A percentile compares a stretch with the other conserved stretches of the same genome.
Conservation (phyloP, 2,888 invertebrate species). For the Rutpela maculata region DNA sequence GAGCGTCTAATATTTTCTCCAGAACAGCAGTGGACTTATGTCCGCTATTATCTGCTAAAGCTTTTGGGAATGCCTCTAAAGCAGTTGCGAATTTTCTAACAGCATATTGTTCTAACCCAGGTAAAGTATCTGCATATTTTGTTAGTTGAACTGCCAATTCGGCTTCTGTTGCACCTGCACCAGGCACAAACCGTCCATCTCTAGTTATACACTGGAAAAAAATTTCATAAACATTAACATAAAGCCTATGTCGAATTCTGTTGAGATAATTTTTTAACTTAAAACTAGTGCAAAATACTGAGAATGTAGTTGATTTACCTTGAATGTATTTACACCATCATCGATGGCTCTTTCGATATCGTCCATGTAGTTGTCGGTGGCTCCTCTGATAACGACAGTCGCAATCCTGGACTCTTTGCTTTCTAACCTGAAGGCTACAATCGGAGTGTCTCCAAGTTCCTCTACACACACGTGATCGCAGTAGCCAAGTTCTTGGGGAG, state of each 20-base stretch:
- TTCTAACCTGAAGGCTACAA: constrained; percentile 94
- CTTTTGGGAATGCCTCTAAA: constrained; percentile 92
- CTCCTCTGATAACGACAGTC: constrained; percentile 95
- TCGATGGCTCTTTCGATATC: constrained; percentile 98
- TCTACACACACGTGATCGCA: constrained; percentile 92
- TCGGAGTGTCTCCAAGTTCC: constrained; percentile 95
- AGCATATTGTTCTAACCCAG: constrained; percentile 97
- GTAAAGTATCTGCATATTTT: constrained; percentile 91
- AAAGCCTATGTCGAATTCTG: no score
- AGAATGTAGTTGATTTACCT: constrained; percentile 75
- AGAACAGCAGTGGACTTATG: constrained; percentile 90
- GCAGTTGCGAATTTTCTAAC: constrained; percentile 94
- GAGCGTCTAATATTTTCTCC: constrained; percentile 94
- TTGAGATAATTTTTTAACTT: neutral
- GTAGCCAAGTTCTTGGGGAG: constrained; percentile 92
- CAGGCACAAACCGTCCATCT: constrained; percentile 84
- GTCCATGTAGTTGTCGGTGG: constrained; percentile 99
- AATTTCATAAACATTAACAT: constrained; percentile 20
- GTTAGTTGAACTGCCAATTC: constrained; percentile 92
- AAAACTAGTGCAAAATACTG: neutral
- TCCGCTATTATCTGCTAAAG: constrained; percentile 96
- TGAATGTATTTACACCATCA: constrained; percentile 99
- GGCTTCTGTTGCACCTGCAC: constrained; percentile 97
- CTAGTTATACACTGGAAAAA: constrained; percentile 66
- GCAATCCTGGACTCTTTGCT: constrained; percentile 90